Base-by-base conservation (phyloP, 1,140 invertebrate species). In the Microplitis mediator region DNA sequence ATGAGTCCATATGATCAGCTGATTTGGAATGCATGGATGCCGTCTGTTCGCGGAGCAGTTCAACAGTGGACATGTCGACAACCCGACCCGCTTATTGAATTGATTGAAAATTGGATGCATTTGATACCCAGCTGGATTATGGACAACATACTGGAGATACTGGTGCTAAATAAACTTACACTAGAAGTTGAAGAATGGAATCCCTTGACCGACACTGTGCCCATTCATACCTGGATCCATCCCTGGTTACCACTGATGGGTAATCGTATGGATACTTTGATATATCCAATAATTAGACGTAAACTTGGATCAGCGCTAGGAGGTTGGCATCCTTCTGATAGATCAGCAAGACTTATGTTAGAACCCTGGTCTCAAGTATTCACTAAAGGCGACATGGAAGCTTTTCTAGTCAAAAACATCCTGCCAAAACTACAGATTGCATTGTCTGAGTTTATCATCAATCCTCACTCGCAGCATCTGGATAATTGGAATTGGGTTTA, bases 191-290 rank as follows among this genome's bases (percentile, higher is more conserved):
- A 95, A 54, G 90, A 91, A 51, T 99, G 98, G 98, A 95, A 99
- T 89, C 98, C 98, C 0, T 88, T 97, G 0, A 94, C 93, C 0
- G 98, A 99, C 81, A 94, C 93, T 0, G 91, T 98, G 67, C 97
- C 97, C 2, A 95, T 99, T 75, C 97, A 99, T 86, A 90, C 92
- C 5, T 99, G 98, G 98, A 92, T 99, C 69, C 93, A 98, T 86
- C 98, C 98, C 0, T 99, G 98, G 98, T 89, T 96, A 51, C 92
- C 92, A 5, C 82, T 94, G 31, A 90, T 97, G 84, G 90, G 86
- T 31, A 86, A 89, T 75, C 88, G 90, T 60, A 84, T 99, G 78
- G 93, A 95, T 77, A 91, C 91, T 1, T 89, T 90, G 8, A 91
- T 98, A 5, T 99, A 97, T 88, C 95, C 96, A n/a, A 91, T 93